Evolutionary conservation across 2,888 invertebrate genomes (phyloP), one percentile per base, ranked within the genome.

Genomic region (Platycnemis pennipes): DNA sequence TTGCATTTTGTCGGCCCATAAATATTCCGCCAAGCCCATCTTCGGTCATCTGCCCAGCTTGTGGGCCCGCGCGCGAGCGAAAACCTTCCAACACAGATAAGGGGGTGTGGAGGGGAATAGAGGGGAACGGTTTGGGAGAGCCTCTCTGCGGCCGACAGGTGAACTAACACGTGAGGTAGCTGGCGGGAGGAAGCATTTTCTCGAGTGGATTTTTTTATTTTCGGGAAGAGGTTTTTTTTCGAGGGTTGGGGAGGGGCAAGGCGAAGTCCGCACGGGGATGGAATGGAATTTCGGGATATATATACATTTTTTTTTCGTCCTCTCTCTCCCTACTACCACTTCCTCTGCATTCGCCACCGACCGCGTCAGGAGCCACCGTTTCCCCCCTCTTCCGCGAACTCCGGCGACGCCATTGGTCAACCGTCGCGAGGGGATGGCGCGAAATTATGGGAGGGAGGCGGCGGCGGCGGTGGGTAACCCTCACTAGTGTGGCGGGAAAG

Each of bases 111-210:
- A 53, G 53, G 53, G n/a, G n/a, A n/a, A n/a, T n/a, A n/a, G n/a
- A n/a, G n/a, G n/a, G n/a, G n/a, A n/a, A n/a, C n/a, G n/a, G n/a
- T n/a, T n/a, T n/a, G n/a, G n/a, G 19, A 26, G 63, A 63, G 77
- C 31, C 77, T 31, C 77, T 0, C 77, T 77, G 77, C 77, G 77
- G 77, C 77, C 31, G 77, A 77, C 77, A 77, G 77, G 77, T 77
- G 77, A 77, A 77, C 77, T 26, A 37, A 31, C 37, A 8, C 77
- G 77, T 3, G 77, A 37, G 37, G 77, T 8, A 26, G 63, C n/a
- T n/a, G 63, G 63, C 22, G 19, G 63, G 63, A 63, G 53, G 53
- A 63, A 63, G 77, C 77, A 77, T 77, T 77, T 77, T 31, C 77
- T 37, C 26, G 77, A 77, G 77, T 77, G 77, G 77, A 77, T 1